Conservation (phyloP, 2,113 vertebrate genomes). For the Saguinus imperator region DNA sequence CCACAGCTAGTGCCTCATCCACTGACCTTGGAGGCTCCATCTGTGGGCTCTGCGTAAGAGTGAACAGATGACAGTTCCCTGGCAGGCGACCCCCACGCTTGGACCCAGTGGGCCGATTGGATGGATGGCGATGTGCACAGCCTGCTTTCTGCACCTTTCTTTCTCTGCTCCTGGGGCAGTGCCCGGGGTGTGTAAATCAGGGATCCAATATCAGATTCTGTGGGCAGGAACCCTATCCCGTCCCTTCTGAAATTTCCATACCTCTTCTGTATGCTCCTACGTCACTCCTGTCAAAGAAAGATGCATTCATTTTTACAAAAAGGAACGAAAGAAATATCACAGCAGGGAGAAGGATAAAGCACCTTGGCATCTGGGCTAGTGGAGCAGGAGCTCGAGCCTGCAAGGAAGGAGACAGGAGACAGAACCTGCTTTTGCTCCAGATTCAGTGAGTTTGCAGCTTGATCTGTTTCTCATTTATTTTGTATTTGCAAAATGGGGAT, state of each 20-base stretch:
- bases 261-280: neutral
- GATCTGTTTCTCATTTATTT: neutral
- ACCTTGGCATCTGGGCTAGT: neutral
- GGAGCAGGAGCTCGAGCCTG: neutral
- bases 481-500: slow-evolving; percentile 8
- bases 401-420: neutral
- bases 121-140: no score
- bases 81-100: no score
- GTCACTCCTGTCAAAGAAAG: neutral
- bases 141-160: neutral
- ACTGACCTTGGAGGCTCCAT: neutral
- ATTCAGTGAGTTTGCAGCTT: neutral
- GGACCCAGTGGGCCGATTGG: neutral
- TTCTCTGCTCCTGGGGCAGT: neutral
- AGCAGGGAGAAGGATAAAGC: neutral
- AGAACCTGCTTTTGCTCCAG: neutral
- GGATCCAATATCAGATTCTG: neutral
- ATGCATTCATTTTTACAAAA: neutral
- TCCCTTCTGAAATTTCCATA: neutral
- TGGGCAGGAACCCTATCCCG: neutral
- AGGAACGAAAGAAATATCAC: neutral
- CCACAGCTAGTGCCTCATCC: neutral
- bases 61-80: neutral
- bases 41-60: neutral
- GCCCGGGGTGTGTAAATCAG: accelerated